Evolutionary conservation across 2,113 vertebrate genomes (phyloP).

Genomic region (Etheostoma cragini): DNA sequence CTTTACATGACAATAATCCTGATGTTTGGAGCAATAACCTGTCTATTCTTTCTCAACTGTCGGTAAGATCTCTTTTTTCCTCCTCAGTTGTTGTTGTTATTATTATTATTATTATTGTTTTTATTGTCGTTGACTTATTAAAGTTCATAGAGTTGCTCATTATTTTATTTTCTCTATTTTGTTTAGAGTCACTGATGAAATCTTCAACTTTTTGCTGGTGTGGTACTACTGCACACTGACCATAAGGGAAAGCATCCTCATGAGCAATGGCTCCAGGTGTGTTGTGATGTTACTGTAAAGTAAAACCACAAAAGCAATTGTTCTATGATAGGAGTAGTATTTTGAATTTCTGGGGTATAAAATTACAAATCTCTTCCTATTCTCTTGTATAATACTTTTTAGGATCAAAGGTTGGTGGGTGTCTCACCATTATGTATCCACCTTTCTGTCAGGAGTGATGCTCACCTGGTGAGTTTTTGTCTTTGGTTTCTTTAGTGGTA

Average conservation of each 20-base stretch:
- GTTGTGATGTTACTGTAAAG: not conserved
- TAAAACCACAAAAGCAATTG: not conserved
- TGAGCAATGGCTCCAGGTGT: constrained; percentile 97
- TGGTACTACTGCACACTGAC: constrained; percentile 99
- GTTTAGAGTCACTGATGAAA: constrained; percentile 94
- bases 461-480: constrained; percentile 90
- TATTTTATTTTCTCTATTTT: not conserved
- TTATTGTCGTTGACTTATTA: not conserved
- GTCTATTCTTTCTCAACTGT: constrained; percentile 94
- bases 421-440: constrained; percentile 97
- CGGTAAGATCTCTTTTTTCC: constrained; percentile 82
- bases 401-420: constrained; percentile 99
- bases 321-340: not conserved
- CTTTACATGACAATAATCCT: constrained; percentile 98
- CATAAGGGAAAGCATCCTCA: constrained; percentile 96
- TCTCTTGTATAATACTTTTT: not conserved
- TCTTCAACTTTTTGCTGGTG: constrained; percentile 97
- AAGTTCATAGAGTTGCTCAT: not conserved
- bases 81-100: no score
- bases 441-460: constrained; percentile 97
- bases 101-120: no score
- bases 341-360: not conserved
- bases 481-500: not conserved
- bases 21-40: constrained; percentile 92
- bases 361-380: not conserved